Base-by-base conservation (phyloP, 2,888 invertebrate species). In the Blastobasis adustella region DNA sequence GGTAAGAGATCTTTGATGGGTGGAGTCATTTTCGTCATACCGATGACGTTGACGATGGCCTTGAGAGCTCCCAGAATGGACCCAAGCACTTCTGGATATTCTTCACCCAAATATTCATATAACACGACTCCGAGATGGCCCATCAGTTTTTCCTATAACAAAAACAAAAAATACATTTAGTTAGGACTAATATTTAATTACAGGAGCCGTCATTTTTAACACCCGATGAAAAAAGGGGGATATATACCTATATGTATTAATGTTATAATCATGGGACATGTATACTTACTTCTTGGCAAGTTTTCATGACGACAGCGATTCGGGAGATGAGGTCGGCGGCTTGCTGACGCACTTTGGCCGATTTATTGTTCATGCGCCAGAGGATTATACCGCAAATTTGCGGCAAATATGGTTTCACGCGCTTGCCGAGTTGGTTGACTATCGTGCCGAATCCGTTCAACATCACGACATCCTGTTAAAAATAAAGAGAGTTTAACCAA, bases 1-100 rank as follows among this genome's bases (percentile, higher is more conserved):
- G 99, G 99, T 49, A 99, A 86, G 36, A 99, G 90, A 89, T 99
- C 99, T 88, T 99, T 99, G 70, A 99, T 99, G 2, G 99, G 99
- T 5, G 99, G 99, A 4, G 98, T 99, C 99, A 99, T 99, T 89
- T 99, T 99, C 0, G 98, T 98, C 99, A 99, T 99, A 65, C 99
- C 99, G 71, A 99, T 99, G 5, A 99, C 99, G 81, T 99, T 99
- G 5, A 99, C 99, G 63, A 99, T 99, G 0, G 97, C 97, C 84
- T 99, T 99, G n/a, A 99, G 87, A 0, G 99, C 99, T 1, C 99
- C 99, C 49, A 99, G 90, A 73, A 99, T 99, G 46, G 98, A 98
- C 43, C 99, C 99, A 61, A 99, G 89, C 7, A 99, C 99, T 88
- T 99, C 99, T 0, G 99, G 99, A 78, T 99, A 99, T 82, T 99